These are phyloP conservation scores for Myrmecophaga tridactyla DNA, from an alignment of 2,113 vertebrate genomes.

Conservation along the genomic window DNA sequence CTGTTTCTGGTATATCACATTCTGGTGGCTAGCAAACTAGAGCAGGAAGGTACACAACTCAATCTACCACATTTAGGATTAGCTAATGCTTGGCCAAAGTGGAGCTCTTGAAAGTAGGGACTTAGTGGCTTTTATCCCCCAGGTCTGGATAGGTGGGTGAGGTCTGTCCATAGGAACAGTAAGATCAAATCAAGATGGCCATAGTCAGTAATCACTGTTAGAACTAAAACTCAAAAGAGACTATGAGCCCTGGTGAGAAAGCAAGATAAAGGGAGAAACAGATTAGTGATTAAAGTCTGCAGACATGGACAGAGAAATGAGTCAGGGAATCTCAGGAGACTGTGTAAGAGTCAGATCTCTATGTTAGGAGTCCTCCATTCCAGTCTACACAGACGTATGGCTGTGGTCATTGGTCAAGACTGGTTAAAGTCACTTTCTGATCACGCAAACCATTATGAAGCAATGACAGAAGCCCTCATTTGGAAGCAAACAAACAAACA, in stretches of 20 bases:
- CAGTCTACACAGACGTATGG: not conserved
- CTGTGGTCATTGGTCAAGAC: not conserved
- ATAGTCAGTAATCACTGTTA: not conserved
- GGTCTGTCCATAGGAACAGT: not conserved
- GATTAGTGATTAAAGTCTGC: not conserved
- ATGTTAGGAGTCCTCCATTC: not conserved
- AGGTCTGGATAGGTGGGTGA: not conserved
- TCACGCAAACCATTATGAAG: not conserved
- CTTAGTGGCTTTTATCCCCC: not conserved
- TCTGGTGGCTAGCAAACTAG: no score
- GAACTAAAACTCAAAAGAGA: not conserved
- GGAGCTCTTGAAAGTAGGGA: not conserved
- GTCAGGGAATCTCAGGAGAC: not conserved
- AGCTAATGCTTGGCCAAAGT: not conserved
- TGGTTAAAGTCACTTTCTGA: not conserved
- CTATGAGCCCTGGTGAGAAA: not conserved
- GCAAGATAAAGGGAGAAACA: not conserved
- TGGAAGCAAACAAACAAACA: not conserved
- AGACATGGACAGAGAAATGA: not conserved
- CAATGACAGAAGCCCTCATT: not conserved
- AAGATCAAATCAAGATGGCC: not conserved
- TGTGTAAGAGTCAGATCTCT: not conserved
- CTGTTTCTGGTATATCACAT: no score
- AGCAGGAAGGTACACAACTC: no score
- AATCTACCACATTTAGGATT: no score